Conservation (phyloP, 2,113 vertebrate species). For the Hoplias malabaricus region DNA sequence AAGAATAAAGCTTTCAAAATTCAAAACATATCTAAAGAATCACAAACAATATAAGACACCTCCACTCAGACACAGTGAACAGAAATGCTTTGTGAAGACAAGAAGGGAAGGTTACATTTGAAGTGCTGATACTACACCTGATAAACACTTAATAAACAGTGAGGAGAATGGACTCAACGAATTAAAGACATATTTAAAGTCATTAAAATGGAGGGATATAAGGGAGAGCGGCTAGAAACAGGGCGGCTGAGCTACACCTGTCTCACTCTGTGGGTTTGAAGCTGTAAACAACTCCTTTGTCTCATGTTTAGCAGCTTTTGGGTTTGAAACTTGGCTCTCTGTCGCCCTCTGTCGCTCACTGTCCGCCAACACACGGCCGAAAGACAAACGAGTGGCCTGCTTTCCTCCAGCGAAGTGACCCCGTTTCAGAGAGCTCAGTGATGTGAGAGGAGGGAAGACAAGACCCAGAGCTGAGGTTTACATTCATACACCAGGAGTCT, state of each 20-base stretch:
- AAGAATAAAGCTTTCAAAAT: too few relatives aligned
- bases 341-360: slow-evolving; percentile 10
- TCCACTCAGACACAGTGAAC: too few relatives aligned
- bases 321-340: background rate
- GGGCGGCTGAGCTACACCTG: too few relatives aligned
- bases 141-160: too few relatives aligned
- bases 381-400: slow-evolving; percentile 30
- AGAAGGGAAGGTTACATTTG: too few relatives aligned
- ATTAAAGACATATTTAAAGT: too few relatives aligned
- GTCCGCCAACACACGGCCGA: background rate
- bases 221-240: too few relatives aligned
- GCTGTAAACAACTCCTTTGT: slow-evolving; percentile 43
- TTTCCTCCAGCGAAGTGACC: slow-evolving; percentile 27
- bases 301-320: background rate
- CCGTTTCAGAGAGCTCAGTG: background rate
- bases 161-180: too few relatives aligned
- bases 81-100: too few relatives aligned
- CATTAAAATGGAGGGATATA: background rate
- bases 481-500: background rate
- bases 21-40: too few relatives aligned
- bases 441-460: background rate
- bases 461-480: background rate
- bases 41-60: too few relatives aligned
- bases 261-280: background rate
- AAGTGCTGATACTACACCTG: too few relatives aligned